A percentile compares a stretch with the other conserved stretches of the same genome.
Evolutionary conservation across 1,140 invertebrate species (phyloP).

Genomic region (Platyscapa corneri): DNA sequence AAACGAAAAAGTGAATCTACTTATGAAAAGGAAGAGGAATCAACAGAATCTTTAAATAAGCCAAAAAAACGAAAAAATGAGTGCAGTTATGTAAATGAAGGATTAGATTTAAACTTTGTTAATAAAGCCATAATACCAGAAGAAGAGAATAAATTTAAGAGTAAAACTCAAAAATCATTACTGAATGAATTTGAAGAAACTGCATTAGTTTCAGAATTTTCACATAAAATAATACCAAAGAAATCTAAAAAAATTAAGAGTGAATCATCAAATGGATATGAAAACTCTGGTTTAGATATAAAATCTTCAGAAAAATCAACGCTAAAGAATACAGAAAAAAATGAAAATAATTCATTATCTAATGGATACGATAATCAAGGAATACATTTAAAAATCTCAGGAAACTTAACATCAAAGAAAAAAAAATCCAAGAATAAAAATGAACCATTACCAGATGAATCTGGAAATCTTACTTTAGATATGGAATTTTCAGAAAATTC

Average conservation of each 20-base stretch:
- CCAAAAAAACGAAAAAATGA: slow-evolving; percentile 48
- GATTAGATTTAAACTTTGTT: slow-evolving; percentile 34
- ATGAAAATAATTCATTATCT: not conserved
- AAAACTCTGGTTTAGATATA: slow-evolving; percentile 41
- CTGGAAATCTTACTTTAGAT: slow-evolving; percentile 54
- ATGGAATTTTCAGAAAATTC: slow-evolving; percentile 6
- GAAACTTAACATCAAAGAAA: too few species aligned
- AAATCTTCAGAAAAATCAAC: slow-evolving; percentile 4
- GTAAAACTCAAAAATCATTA: not conserved
- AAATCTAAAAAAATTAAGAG: slow-evolving; percentile 42
- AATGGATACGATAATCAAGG: slow-evolving; percentile 47
- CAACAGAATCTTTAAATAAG: slow-evolving; percentile 15
- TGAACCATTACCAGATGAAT: too few species aligned
- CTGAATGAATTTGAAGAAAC: slow-evolving; percentile 40
- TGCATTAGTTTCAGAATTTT: slow-evolving; percentile 18
- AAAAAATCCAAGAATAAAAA: too few species aligned
- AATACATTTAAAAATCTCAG: slow-evolving; percentile 27
- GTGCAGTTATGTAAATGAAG: slow-evolving; percentile 8
- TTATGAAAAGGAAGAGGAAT: slow-evolving; percentile 40
- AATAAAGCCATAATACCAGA: not conserved
- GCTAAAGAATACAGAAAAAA: slow-evolving; percentile 42
- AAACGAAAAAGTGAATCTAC: slow-evolving; percentile 53
- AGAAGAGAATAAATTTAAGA: not conserved
- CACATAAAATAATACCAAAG: slow-evolving; percentile 27
- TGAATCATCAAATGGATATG: slow-evolving; percentile 35